Conservation (phyloP, 2,888 invertebrate species). For the Tortricodes alternella region DNA sequence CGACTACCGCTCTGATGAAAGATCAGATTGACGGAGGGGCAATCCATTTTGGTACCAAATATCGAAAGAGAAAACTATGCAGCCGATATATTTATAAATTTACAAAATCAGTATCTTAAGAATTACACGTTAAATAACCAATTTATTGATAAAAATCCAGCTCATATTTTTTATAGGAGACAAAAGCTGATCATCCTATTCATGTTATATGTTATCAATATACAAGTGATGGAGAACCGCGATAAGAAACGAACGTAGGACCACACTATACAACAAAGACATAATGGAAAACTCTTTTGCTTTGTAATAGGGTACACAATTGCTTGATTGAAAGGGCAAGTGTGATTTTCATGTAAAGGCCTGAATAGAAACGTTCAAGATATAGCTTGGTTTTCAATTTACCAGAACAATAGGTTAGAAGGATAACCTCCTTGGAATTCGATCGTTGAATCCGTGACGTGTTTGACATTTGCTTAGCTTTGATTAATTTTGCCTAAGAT, state of each 20-base stretch:
- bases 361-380: slow-evolving; percentile 36
- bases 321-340: neutral
- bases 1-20: slow-evolving; percentile 8
- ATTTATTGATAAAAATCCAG: no score
- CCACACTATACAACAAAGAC: neutral
- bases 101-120: no score
- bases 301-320: neutral
- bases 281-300: neutral
- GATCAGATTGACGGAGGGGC: slow-evolving; percentile 4
- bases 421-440: slow-evolving; percentile 19
- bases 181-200: neutral
- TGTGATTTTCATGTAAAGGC: slow-evolving; percentile 17
- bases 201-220: no score
- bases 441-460: slow-evolving; percentile 7
- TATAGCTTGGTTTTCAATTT: slow-evolving; percentile 54
- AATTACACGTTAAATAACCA: no score
- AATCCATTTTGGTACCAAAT: neutral
- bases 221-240: neutral
- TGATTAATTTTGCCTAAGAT: slow-evolving; percentile 16
- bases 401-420: slow-evolving; percentile 44
- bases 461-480: slow-evolving; percentile 6
- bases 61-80: no score
- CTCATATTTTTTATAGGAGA: no score
- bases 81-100: neutral
- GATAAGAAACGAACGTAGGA: neutral